Percentiles rank a stretch among this genome's conserved stretches.
phyloP scores from a whole-genome alignment of 2,113 vertebrate genomes.

The Oncorhynchus tshawytscha region DNA sequence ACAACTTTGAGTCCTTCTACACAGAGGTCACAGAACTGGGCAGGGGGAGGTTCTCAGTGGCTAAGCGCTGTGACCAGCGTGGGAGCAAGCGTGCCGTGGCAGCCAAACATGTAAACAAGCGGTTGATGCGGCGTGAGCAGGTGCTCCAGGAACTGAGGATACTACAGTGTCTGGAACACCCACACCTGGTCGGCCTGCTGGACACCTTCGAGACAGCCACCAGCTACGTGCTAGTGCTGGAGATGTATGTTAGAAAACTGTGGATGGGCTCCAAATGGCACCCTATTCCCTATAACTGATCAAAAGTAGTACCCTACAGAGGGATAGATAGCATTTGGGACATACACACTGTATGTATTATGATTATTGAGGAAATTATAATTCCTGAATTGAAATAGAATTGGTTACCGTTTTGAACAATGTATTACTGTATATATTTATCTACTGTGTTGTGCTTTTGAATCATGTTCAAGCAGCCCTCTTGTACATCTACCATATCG shows the following conservation, averaged over 20 bases:
- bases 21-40: constrained; percentile 93
- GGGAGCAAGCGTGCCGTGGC: constrained; percentile 88
- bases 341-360: no score
- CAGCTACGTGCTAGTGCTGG: constrained; percentile 88
- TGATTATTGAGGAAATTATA: no score
- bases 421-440: neutral
- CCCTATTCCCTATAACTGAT: neutral
- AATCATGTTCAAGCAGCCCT: neutral
- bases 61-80: constrained; percentile 93
- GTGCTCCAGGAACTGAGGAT: constrained; percentile 90
- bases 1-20: constrained; percentile 91
- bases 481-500: neutral
- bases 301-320: no score
- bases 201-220: constrained; percentile 91
- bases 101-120: constrained; percentile 94
- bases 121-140: constrained; percentile 93
- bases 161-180: constrained; percentile 91
- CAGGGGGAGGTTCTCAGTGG: constrained; percentile 96
- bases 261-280: no score
- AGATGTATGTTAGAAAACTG: no score
- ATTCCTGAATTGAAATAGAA: no score
- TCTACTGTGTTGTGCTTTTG: neutral
- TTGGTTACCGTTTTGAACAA: no score
- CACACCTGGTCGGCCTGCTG: constrained; percentile 87
- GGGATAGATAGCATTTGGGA: no score